phyloP scores from a whole-genome alignment of 2,888 invertebrate genomes.

The Antheraea assamensis region DNA sequence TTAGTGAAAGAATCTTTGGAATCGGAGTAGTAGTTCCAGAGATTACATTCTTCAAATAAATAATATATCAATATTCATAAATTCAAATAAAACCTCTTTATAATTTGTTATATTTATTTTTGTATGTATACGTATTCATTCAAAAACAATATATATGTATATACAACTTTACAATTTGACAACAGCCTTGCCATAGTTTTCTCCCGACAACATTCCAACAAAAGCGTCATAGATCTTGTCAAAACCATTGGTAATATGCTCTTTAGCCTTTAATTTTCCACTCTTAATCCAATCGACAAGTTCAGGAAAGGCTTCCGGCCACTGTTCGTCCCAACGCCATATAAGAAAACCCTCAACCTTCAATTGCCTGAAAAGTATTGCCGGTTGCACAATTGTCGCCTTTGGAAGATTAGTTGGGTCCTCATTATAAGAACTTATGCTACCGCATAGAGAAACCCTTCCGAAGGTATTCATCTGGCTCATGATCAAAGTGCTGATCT shows the following conservation, averaged over 20 bases:
- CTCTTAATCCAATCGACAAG: constrained; percentile 83
- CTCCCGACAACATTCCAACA: constrained; percentile 83
- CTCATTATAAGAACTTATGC: constrained; percentile 63
- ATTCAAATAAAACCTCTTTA: too few relatives aligned
- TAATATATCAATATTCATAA: too few relatives aligned
- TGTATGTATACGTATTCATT: not conserved
- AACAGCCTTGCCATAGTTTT: constrained; percentile 86
- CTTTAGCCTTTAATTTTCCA: constrained; percentile 85
- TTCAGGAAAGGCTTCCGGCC: constrained; percentile 81
- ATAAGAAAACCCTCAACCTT: constrained; percentile 84
- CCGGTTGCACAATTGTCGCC: constrained; percentile 76
- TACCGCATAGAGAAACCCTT: constrained; percentile 79
- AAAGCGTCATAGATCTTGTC: constrained; percentile 87
- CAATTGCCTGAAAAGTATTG: constrained; percentile 80
- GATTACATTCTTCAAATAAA: too few relatives aligned
- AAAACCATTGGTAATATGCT: constrained; percentile 87
- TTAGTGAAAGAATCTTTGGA: too few relatives aligned
- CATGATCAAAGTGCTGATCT: constrained; percentile 82
- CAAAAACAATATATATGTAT: too few relatives aligned
- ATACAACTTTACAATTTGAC: constrained; percentile 83
- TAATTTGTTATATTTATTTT: not conserved
- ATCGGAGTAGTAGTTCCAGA: too few relatives aligned
- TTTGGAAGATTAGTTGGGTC: constrained; percentile 45
- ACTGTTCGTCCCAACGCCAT: constrained; percentile 79
- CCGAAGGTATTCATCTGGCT: constrained; percentile 84